phyloP scores from a whole-genome alignment of 1,140 invertebrate species.

The Hyphantria cunea region DNA sequence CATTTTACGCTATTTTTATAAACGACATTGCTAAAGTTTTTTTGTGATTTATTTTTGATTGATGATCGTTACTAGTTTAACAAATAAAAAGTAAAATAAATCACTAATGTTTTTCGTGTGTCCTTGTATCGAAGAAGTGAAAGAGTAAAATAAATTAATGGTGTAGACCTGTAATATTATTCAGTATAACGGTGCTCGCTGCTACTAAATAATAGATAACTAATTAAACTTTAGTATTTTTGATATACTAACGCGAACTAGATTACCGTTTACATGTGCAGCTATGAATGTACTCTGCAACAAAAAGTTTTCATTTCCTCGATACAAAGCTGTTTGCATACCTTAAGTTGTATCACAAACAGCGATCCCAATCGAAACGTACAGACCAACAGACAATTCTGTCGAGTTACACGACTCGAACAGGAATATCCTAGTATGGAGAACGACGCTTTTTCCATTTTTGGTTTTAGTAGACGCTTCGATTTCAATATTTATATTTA shows the following conservation, averaged over 20 bases:
- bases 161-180: too few species aligned
- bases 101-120: conserved; percentile 1
- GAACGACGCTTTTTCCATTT: conserved; percentile 57
- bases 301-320: conserved; percentile 9
- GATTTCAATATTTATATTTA: conserved; percentile 56
- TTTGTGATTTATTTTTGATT: conserved; percentile 26
- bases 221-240: too few species aligned
- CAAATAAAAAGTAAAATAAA: neutral
- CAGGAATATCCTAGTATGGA: conserved; percentile 47
- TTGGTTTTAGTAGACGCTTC: conserved; percentile 52
- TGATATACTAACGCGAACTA: too few species aligned
- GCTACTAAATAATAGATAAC: too few species aligned
- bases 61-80: neutral
- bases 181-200: too few species aligned
- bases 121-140: conserved; percentile 19
- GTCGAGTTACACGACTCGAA: conserved; percentile 41
- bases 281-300: too few species aligned
- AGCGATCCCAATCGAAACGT: neutral
- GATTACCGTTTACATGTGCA: too few species aligned
- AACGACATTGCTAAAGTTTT: conserved; percentile 4
- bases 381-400: conserved; percentile 34
- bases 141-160: neutral
- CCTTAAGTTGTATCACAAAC: conserved; percentile 25
- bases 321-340: conserved; percentile 5
- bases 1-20: conserved; percentile 2